Percentiles rank a stretch among this genome's conserved stretches.
phyloP scores from a whole-genome alignment of 2,797 vertebrate genomes.

The Mareca strepera region DNA sequence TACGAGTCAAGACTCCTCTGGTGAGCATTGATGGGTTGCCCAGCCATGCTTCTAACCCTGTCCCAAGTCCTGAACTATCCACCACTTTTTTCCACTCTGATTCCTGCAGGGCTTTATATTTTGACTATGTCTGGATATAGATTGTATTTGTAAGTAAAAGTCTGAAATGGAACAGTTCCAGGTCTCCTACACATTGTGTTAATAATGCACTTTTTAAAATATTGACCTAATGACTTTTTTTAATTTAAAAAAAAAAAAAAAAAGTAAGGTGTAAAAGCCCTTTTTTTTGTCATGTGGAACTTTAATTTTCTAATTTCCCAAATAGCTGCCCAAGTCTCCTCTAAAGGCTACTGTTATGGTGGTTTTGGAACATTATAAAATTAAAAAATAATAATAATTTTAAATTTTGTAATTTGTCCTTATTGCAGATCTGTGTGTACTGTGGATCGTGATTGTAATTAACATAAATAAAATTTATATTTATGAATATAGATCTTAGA shows the following conservation, averaged over 20 bases:
- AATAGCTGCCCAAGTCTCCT: slow-evolving; percentile 35
- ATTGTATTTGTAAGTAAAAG: background rate
- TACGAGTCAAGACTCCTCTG: background rate
- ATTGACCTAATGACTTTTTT: background rate
- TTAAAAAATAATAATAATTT: slow-evolving; percentile 59
- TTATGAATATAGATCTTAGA: slow-evolving; percentile 74
- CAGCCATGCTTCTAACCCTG: background rate
- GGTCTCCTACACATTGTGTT: background rate
- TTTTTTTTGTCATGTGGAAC: slow-evolving; percentile 30
- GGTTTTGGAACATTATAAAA: slow-evolving; percentile 64
- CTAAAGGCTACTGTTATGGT: slow-evolving; percentile 43
- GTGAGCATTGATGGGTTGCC: background rate
- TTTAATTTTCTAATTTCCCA: slow-evolving; percentile 39
- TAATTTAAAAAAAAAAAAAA: background rate
- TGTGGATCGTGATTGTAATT: slow-evolving; percentile 70
- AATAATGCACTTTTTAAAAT: slow-evolving; percentile 2
- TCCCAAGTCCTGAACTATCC: background rate
- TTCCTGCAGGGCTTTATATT: background rate
- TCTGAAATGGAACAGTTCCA: background rate
- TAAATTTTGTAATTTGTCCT: slow-evolving; percentile 65
- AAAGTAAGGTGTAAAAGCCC: rapidly evolving
- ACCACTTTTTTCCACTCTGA: background rate
- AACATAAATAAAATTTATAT: slow-evolving; percentile 77
- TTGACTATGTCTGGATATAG: background rate
- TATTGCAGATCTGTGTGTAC: slow-evolving; percentile 59